These are phyloP conservation scores for Pteropus alecto DNA, from an alignment of 2,113 vertebrate genomes.

Conservation along the genomic window DNA sequence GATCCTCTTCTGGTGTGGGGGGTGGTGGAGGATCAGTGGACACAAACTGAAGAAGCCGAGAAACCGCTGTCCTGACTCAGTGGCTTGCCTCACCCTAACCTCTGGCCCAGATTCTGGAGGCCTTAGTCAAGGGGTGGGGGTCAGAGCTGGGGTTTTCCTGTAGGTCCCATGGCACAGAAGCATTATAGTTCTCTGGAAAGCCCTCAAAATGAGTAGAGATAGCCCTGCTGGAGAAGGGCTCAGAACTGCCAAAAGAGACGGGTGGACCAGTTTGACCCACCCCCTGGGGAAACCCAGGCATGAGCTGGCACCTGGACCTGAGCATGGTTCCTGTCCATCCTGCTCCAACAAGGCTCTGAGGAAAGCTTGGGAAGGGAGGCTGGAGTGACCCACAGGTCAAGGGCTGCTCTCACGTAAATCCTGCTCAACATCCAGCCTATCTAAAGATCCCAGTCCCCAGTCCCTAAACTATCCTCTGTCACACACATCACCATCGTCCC, in stretches of 20 bases:
- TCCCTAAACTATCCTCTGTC: not conserved
- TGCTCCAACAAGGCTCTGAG: not conserved
- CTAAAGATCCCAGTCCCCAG: not conserved
- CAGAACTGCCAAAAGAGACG: not conserved
- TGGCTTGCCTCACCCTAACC: constrained; percentile 50
- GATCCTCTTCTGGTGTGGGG: not conserved
- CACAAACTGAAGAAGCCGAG: constrained; percentile 30
- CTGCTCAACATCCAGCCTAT: not conserved
- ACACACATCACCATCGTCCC: not conserved
- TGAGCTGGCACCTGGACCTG: constrained; percentile 53
- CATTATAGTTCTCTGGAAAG: not conserved
- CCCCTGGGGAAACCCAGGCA: constrained; percentile 52
- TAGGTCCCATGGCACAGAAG: constrained; percentile 33
- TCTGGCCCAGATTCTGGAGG: constrained; percentile 65
- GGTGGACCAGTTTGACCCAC: not conserved
- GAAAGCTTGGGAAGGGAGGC: not conserved
- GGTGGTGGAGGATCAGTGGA: not conserved
- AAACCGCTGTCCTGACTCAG: constrained; percentile 66
- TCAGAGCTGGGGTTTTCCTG: constrained; percentile 66
- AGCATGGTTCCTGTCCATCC: constrained; percentile 6
- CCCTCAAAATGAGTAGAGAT: not conserved
- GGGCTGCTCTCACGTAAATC: not conserved
- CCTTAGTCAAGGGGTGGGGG: constrained; percentile 68
- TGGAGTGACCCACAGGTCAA: not conserved
- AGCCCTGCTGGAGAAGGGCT: not conserved